Evolutionary conservation across 2,888 invertebrate species (phyloP).

Genomic region (Dorcus parallelipipedus): DNA sequence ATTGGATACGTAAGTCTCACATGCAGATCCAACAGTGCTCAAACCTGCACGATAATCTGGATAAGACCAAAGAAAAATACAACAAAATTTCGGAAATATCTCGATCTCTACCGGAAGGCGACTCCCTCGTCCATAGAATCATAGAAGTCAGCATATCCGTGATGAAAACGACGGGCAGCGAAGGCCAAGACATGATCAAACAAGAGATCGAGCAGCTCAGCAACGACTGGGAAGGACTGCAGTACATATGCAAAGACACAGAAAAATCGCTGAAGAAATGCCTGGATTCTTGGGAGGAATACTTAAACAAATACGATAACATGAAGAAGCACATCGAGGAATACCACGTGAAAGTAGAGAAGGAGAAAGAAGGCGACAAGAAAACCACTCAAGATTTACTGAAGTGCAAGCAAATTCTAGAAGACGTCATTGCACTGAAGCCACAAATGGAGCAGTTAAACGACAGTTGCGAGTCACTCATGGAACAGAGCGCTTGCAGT

Average conservation of each 20-base stretch:
- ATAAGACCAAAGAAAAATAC: conserved; percentile 71
- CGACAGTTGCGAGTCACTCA: conserved; percentile 80
- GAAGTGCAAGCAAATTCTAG: conserved; percentile 69
- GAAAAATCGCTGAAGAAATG: conserved; percentile 73
- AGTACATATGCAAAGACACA: conserved; percentile 72
- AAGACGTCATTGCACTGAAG: conserved; percentile 74
- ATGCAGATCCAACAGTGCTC: conserved; percentile 81
- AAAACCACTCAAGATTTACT: conserved; percentile 77
- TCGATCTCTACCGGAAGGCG: conserved; percentile 67
- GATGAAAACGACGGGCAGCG: conserved; percentile 72
- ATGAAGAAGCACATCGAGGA: conserved; percentile 74
- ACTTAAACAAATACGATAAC: conserved; percentile 66
- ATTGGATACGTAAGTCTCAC: conserved; percentile 79
- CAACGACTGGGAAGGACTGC: conserved; percentile 78
- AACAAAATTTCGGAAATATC: conserved; percentile 69
- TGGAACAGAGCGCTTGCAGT: conserved; percentile 82
- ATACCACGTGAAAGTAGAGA: conserved; percentile 62
- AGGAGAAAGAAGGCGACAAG: conserved; percentile 66
- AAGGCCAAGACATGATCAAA: conserved; percentile 81
- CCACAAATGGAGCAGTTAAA: conserved; percentile 78
- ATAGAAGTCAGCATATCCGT: conserved; percentile 72
- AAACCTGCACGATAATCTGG: conserved; percentile 85
- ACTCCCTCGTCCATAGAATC: conserved; percentile 68
- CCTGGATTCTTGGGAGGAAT: conserved; percentile 77
- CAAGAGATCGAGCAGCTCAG: conserved; percentile 79